These are phyloP conservation scores for Procapra przewalskii DNA, from an alignment of 2,113 vertebrate species.

Conservation along the genomic window DNA sequence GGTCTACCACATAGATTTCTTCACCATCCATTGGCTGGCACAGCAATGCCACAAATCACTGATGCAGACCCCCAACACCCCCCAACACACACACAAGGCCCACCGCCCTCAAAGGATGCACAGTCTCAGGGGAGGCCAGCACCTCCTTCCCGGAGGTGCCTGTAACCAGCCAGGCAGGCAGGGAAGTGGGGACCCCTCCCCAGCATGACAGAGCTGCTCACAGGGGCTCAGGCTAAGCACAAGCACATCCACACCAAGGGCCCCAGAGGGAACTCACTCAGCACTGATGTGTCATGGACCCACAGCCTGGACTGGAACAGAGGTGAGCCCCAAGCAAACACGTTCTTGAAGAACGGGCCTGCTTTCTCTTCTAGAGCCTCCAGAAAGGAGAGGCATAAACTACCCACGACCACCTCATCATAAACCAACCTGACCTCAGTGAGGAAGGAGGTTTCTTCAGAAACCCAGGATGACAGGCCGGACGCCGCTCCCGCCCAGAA, in stretches of 20 bases:
- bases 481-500: neutral
- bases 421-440: neutral
- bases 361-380: neutral
- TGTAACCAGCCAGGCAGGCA: too few relatives aligned
- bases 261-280: neutral
- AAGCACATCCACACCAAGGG: neutral
- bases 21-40: neutral
- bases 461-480: neutral
- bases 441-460: neutral
- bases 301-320: neutral
- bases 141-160: neutral
- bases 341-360: neutral
- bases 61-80: rapidly evolving
- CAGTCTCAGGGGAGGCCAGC: neutral
- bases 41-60: neutral
- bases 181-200: neutral
- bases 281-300: neutral
- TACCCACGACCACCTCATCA: neutral
- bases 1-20: neutral
- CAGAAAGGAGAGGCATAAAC: neutral
- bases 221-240: neutral
- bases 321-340: neutral
- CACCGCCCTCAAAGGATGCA: rapidly evolving
- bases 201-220: neutral
- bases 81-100: neutral